Percentiles rank a stretch among this genome's conserved stretches.
Evolutionary conservation across 2,113 vertebrate species (phyloP).

Genomic region (Festucalex cinctus): DNA sequence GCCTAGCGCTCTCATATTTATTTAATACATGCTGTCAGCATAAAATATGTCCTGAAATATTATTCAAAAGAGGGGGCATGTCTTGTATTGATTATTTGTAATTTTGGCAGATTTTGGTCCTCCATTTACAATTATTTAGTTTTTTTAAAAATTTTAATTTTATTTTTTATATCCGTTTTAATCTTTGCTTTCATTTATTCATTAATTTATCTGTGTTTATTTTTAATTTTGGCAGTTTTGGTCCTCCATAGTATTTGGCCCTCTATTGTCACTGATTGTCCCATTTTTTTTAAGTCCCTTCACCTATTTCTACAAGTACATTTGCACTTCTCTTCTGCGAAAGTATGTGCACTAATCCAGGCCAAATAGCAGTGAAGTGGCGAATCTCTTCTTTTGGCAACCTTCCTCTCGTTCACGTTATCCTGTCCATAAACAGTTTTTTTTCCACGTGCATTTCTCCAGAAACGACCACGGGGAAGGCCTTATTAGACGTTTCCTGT

Average conservation of each 20-base stretch:
- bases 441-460: constrained; percentile 6
- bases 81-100: no score
- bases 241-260: not conserved
- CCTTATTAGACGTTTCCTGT: constrained; percentile 31
- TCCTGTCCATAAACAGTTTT: not conserved
- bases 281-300: not conserved
- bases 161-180: no score
- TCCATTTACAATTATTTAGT: no score
- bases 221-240: no score
- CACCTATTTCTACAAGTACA: not conserved
- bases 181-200: no score
- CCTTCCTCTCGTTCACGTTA: not conserved
- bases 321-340: not conserved
- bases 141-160: no score
- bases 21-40: no score
- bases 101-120: no score
- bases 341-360: not conserved
- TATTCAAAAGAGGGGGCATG: no score
- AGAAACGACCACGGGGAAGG: constrained; percentile 26
- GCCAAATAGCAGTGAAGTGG: not conserved
- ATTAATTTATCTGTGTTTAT: no score
- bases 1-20: no score
- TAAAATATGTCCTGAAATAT: no score
- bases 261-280: not conserved
- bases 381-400: not conserved